Conservation (phyloP, 2,113 vertebrate species). For the Platanista minor region DNA sequence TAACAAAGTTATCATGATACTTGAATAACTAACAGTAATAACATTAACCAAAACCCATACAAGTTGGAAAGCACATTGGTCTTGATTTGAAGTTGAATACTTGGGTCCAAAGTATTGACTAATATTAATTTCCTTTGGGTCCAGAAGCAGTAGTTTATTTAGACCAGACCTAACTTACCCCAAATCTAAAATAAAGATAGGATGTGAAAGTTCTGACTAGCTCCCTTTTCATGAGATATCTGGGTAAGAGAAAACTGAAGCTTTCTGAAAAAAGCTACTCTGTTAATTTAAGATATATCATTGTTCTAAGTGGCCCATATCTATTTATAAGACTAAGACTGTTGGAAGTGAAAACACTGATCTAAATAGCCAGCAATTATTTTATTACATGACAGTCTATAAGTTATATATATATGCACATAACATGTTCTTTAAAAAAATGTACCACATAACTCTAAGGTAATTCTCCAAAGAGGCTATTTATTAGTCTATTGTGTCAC, state of each 20-base stretch:
- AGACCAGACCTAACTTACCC: background rate
- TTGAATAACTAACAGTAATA: background rate
- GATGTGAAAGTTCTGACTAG: background rate
- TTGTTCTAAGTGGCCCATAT: background rate
- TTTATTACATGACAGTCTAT: constrained; percentile 19
- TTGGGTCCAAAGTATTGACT: background rate
- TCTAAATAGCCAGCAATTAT: constrained; percentile 32
- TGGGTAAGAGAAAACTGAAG: background rate
- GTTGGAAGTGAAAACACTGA: background rate
- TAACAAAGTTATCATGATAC: background rate
- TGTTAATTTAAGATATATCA: constrained; percentile 16
- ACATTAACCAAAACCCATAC: background rate
- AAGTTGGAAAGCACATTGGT: background rate
- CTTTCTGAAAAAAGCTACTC: background rate
- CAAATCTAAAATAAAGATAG: background rate
- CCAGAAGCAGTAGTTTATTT: background rate
- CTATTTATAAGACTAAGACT: constrained; percentile 32
- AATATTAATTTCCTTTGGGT: background rate
- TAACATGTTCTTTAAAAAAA: constrained; percentile 39
- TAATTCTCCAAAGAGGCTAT: constrained; percentile 65
- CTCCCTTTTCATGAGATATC: background rate
- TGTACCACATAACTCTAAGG: constrained; percentile 41
- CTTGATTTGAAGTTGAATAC: background rate
- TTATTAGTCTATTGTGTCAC: constrained; percentile 59
- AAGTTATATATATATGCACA: background rate